These are phyloP conservation scores for Microctonus hyperodae DNA, from an alignment of 2,888 invertebrate species.

Conservation along the genomic window DNA sequence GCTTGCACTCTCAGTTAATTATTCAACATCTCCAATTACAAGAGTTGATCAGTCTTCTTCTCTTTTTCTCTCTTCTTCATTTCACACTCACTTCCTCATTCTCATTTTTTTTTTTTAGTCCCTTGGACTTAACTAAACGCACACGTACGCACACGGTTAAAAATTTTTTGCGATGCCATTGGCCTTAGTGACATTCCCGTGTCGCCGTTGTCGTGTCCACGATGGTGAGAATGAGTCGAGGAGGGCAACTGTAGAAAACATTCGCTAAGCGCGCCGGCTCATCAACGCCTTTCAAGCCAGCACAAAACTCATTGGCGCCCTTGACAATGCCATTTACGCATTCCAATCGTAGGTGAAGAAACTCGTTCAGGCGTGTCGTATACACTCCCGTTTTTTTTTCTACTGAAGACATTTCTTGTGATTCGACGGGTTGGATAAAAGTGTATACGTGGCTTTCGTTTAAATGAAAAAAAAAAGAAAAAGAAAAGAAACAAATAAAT, in stretches of 20 bases:
- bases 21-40: conserved; percentile 49
- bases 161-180: conserved; percentile 53
- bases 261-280: conserved; percentile 55
- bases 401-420: conserved; percentile 14
- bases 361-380: conserved; percentile 20
- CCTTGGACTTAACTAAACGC: not conserved
- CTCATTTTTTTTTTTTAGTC: conserved; percentile 3
- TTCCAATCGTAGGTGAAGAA: conserved; percentile 55
- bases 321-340: conserved; percentile 57
- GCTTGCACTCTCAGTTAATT: conserved; percentile 18
- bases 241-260: conserved; percentile 53
- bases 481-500: not conserved
- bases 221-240: conserved; percentile 52
- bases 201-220: conserved; percentile 41
- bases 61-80: conserved; percentile 22
- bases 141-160: not conserved
- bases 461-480: conserved; percentile 2
- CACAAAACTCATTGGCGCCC: conserved; percentile 56
- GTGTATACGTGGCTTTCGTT: not conserved
- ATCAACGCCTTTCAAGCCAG: conserved; percentile 56
- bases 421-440: not conserved
- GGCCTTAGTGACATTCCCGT: conserved; percentile 55
- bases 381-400: conserved; percentile 15
- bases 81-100: conserved; percentile 18
- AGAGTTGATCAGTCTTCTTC: conserved; percentile 20